Evolutionary conservation across 2,797 vertebrate species (phyloP), one percentile per base, ranked within the genome.

Genomic region (Tokudaia tokunoshimensis): DNA sequence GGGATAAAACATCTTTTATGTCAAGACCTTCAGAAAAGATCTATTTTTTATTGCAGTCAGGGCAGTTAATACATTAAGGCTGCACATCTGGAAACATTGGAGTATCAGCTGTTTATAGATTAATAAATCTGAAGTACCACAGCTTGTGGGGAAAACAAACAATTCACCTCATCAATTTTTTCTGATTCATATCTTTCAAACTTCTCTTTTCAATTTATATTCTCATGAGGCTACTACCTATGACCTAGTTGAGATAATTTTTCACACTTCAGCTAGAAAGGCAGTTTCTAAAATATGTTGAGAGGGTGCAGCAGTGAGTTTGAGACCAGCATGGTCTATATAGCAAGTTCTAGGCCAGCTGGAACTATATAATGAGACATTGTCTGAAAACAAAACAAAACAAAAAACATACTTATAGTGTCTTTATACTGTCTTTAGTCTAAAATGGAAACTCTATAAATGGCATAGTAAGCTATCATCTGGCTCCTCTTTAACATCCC

Each of bases 201-300:
- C 29, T 74, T 34, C 3, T 52, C 31, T 65, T 24, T 24, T 79
- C 8, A 47, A 10, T 9, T 24, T 41, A 3, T 34, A 3, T 29
- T n/a, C 44, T 90, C 63, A 78, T 59, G 13, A 20, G 31, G 76
- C 19, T 13, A 67, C 24, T 31, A 22, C 19, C 10, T 80, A 52
- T 12, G 31, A 47, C 19, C 57, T 86, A 80, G 10, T 20, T 0
- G 59, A 63, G 85, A 85, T 12, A 47, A 12, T 41, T 57, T 81
- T 80, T 31, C 81, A 94, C 24, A n/a, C 10, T 74, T 24, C 6
- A 78, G 47, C 7, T 74, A 70, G n/a, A 87, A 8, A 94, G 44
- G 92, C 47, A 37, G 88, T 19, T 89, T 89, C 87, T 85, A 76
- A 91, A 95, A 72, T 41, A 57, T 17, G 34, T 67, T 85, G 19